Base-by-base conservation (phyloP, 2,888 invertebrate species). In the Sericinus montela region DNA sequence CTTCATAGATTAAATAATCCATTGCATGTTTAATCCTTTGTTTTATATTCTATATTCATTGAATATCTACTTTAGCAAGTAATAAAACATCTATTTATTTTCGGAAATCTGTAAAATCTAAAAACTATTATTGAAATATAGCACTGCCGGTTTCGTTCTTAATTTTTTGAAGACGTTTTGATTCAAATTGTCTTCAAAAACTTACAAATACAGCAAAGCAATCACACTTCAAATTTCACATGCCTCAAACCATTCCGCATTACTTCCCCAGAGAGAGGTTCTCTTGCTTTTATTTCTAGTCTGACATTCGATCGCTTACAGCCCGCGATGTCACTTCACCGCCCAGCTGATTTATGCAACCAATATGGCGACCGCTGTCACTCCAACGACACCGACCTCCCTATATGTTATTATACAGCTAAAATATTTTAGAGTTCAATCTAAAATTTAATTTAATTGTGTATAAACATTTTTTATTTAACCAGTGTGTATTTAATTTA, bases 281-380 rank as follows among this genome's bases (percentile, higher is more conserved):
- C 70, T 69, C 69, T 75, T 84, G 80, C 76, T 87, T 86, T 86
- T 87, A 85, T 85, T 84, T 83, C 75, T 72, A 72, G 70, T 69
- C 74, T 79, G 85, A 86, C 87, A 86, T 78, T 75, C 85, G 85
- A 86, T 87, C 84, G 85, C 85, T 86, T 85, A 85, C 77, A 79
- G 78, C 70, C 56, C 54, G 68, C 72, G 72, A 72, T 77, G 84
- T 82, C 85, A 83, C 80, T 80, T 81, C 75, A 69, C 72, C 75
- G 69, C 69, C 66, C 66, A 66, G 75, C 78, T 88, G 87, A 88
- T 88, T 88, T 88, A 87, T 88, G 87, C 85, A 77, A 76, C 80
- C 86, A 86, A 87, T 86, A 86, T 86, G 86, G 86, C 81, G 72
- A 75, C 68, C 67, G 67, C 77, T 80, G 85, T 84, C 87, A 84